Evolutionary conservation across 2,888 invertebrate genomes (phyloP).

Genomic region (Leptura quadrifasciata): DNA sequence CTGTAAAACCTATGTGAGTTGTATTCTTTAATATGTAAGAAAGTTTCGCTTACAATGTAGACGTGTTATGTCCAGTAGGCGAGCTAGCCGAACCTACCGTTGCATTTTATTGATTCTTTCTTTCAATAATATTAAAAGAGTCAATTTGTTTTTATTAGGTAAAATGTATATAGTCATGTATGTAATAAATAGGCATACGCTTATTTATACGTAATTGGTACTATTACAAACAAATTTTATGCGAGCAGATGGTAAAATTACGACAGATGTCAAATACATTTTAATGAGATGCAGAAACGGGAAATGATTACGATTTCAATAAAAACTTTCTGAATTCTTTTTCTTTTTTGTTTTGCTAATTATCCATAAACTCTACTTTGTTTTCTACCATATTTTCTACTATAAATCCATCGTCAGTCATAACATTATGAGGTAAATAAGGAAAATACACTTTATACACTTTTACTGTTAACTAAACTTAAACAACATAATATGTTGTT

Average conservation of each 20-base stretch:
- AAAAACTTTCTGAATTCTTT: neutral
- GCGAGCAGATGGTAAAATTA: neutral
- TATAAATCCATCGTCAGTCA: too few relatives aligned
- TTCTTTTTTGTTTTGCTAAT: neutral
- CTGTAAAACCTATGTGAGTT: too few relatives aligned
- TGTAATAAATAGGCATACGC: neutral
- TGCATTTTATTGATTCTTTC: neutral
- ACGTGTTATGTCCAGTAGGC: neutral
- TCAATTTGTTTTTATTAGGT: neutral
- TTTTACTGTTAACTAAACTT: too few relatives aligned
- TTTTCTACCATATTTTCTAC: neutral
- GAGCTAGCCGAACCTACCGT: neutral
- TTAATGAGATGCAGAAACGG: slow-evolving; percentile 4
- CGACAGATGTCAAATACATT: neutral
- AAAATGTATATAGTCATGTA: neutral
- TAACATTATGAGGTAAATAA: too few relatives aligned
- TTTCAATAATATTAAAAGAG: neutral
- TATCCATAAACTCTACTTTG: neutral
- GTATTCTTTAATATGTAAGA: neutral
- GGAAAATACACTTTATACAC: too few relatives aligned
- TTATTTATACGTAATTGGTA: neutral
- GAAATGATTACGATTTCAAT: neutral
- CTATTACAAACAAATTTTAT: neutral
- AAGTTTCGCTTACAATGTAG: neutral
- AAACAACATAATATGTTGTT: too few relatives aligned